phyloP scores from a whole-genome alignment of 2,113 vertebrate species.

The Phylloscopus trochilus region DNA sequence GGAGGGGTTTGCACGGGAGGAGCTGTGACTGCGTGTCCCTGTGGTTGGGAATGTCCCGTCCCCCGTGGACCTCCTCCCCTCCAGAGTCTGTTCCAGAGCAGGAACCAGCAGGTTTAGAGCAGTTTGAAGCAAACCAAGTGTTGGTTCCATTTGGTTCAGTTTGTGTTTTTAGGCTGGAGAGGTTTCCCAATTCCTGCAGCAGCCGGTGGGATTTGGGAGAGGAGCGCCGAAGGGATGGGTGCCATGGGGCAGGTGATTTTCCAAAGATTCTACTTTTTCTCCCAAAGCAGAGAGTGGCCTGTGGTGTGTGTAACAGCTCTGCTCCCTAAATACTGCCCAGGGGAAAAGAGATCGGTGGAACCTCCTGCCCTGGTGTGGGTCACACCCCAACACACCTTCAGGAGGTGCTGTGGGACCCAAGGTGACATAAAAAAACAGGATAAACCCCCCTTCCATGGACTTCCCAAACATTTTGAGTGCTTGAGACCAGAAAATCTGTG shows the following conservation, averaged over 20 bases:
- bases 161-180: not conserved
- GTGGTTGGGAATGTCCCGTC: accelerated
- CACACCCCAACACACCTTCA: not conserved
- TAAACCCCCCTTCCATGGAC: not conserved
- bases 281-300: not conserved
- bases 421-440: not conserved
- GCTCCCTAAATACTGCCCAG: accelerated
- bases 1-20: not conserved
- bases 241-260: not conserved
- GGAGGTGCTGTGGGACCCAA: accelerated
- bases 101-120: not conserved
- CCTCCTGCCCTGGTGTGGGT: not conserved
- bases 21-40: not conserved
- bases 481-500: not conserved
- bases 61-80: accelerated
- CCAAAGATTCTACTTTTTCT: not conserved
- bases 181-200: not conserved
- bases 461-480: not conserved
- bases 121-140: not conserved
- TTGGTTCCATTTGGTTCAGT: not conserved
- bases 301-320: not conserved
- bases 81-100: not conserved
- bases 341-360: too few relatives aligned
- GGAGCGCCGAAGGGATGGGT: not conserved
- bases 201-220: not conserved